Percentiles rank a stretch among this genome's conserved stretches.
phyloP scores from a whole-genome alignment of 2,888 invertebrate species.

The Geophilus truncorum region DNA sequence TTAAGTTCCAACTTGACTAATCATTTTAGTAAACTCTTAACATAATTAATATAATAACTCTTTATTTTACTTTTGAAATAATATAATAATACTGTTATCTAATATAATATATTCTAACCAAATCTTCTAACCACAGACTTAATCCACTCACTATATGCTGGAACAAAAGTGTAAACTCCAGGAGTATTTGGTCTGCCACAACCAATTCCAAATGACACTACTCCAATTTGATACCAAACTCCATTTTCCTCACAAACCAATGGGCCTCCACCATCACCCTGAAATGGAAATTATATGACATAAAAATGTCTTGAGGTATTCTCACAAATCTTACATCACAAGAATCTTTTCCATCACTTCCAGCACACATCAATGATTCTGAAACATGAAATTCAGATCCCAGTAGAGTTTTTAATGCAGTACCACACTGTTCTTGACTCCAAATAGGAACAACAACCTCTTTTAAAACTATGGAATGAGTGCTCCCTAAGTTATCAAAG shows the following conservation, averaged over 20 bases:
- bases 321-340: constrained; percentile 51
- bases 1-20: no score
- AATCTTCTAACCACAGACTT: constrained; percentile 41
- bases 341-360: constrained; percentile 49
- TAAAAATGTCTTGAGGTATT: no score
- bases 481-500: constrained; percentile 43
- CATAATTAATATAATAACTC: no score
- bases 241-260: constrained; percentile 48
- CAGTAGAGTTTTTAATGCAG: constrained; percentile 46
- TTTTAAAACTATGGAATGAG: constrained; percentile 49
- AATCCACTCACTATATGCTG: constrained; percentile 47
- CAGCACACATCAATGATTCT: constrained; percentile 49
- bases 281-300: constrained; percentile 25
- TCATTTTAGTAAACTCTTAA: no score
- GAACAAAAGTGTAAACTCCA: constrained; percentile 49
- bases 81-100: no score
- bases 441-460: constrained; percentile 50
- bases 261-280: constrained; percentile 52
- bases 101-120: background rate
- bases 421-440: constrained; percentile 47
- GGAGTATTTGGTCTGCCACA: constrained; percentile 47
- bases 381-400: constrained; percentile 48
- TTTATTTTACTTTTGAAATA: background rate
- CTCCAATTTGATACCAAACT: constrained; percentile 50
- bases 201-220: constrained; percentile 48